These are phyloP conservation scores for Magallana gigas DNA, from an alignment of 1,140 invertebrate species.

Conservation along the genomic window DNA sequence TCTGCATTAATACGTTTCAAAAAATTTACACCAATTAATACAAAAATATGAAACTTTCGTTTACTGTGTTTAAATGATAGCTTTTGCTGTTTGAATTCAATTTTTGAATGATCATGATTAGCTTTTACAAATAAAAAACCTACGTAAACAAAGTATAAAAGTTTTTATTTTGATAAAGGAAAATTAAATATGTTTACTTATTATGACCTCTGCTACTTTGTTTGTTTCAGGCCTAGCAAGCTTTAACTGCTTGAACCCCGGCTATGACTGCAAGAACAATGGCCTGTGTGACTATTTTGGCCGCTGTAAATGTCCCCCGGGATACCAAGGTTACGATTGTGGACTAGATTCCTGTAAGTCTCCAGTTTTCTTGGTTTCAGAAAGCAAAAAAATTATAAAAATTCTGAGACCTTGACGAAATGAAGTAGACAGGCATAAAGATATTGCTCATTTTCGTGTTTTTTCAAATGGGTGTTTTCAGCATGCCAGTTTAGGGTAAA, in stretches of 20 bases:
- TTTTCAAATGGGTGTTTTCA: background rate
- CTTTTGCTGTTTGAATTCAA: no score
- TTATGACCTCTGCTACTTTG: no score
- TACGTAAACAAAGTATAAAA: no score
- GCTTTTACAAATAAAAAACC: no score
- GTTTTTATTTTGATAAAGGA: no score
- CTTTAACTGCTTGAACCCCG: constrained; percentile 3
- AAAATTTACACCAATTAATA: no score
- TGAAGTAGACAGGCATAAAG: background rate
- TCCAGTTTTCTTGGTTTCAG: background rate
- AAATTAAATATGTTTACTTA: no score
- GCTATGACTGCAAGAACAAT: background rate
- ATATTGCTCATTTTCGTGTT: background rate
- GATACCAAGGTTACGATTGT: constrained; percentile 3
- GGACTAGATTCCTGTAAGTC: constrained; percentile 14
- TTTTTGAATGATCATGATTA: no score
- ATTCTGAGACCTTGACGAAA: no score
- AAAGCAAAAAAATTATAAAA: background rate
- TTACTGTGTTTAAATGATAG: no score
- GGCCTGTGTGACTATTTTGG: constrained; percentile 2
- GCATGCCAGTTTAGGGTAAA: background rate
- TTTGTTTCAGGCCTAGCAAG: background rate
- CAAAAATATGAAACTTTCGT: no score
- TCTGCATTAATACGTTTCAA: no score
- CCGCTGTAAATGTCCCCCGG: background rate